Conservation (phyloP, 1,140 invertebrate species). For the Catajapyx aquilonaris region DNA sequence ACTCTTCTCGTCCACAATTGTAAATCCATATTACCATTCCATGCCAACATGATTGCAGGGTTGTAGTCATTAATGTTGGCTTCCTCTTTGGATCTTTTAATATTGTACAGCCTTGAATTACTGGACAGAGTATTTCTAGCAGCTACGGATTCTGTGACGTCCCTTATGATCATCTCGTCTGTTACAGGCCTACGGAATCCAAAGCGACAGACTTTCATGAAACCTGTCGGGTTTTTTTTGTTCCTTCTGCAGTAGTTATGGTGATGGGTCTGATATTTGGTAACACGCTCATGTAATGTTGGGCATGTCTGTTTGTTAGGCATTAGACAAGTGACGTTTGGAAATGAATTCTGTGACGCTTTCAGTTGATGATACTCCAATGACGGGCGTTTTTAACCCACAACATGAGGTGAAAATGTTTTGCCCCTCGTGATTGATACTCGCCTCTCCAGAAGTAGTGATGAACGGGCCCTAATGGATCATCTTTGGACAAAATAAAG, state of each 20-base stretch:
- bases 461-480: too few species aligned
- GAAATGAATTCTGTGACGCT: too few species aligned
- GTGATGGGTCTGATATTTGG: too few species aligned
- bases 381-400: slow-evolving; percentile 11
- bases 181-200: slow-evolving; percentile 13
- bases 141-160: slow-evolving; percentile 12
- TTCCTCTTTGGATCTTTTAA: slow-evolving; percentile 10
- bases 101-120: slow-evolving; percentile 15
- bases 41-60: slow-evolving; percentile 10
- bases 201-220: slow-evolving; percentile 12
- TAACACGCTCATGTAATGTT: too few species aligned
- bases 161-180: slow-evolving; percentile 11
- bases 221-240: slow-evolving; percentile 12
- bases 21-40: slow-evolving; percentile 14
- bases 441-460: slow-evolving; percentile 10
- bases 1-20: slow-evolving; percentile 12
- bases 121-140: slow-evolving; percentile 12
- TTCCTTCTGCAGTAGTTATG: too few species aligned
- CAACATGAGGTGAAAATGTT: too few species aligned
- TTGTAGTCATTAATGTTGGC: slow-evolving; percentile 10
- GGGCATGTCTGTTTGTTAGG: too few species aligned
- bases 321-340: too few species aligned
- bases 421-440: slow-evolving; percentile 11
- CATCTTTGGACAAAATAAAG: slow-evolving; percentile 12
- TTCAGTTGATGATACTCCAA: slow-evolving; percentile 10